Evolutionary conservation across 1,140 invertebrate genomes (phyloP).

Genomic region (Andricus grossulariae): DNA sequence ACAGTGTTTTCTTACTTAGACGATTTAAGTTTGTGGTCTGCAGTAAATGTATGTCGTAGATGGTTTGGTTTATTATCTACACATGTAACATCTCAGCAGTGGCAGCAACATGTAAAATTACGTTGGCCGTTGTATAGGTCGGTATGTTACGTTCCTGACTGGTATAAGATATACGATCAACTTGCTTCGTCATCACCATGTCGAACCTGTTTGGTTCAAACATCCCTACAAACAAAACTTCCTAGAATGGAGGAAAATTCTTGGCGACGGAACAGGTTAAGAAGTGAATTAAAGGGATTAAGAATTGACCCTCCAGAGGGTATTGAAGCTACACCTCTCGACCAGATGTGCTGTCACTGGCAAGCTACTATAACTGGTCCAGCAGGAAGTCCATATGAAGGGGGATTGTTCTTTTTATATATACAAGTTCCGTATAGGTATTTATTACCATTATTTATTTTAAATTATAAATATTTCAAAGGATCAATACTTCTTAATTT

Average conservation of each 20-base stretch:
- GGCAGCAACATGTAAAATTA: slow-evolving; percentile 84
- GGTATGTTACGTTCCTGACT: slow-evolving; percentile 83
- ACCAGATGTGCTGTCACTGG: slow-evolving; percentile 90
- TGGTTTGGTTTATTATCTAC: slow-evolving; percentile 88
- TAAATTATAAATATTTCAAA: slow-evolving; percentile 28
- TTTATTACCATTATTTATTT: slow-evolving; percentile 20
- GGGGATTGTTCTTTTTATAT: slow-evolving; percentile 95
- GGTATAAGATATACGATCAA: slow-evolving; percentile 83
- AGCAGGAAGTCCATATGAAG: slow-evolving; percentile 93
- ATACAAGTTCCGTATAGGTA: slow-evolving; percentile 89
- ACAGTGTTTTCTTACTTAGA: slow-evolving; percentile 93
- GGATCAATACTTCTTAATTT: slow-evolving; percentile 29
- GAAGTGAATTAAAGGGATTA: slow-evolving; percentile 85
- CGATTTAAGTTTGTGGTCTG: slow-evolving; percentile 92
- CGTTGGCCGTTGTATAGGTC: slow-evolving; percentile 91
- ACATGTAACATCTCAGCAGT: slow-evolving; percentile 84
- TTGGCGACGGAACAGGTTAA: slow-evolving; percentile 84
- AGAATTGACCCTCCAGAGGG: slow-evolving; percentile 91
- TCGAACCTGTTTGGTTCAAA: slow-evolving; percentile 88
- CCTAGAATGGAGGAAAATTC: slow-evolving; percentile 81
- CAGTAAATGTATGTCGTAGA: slow-evolving; percentile 89
- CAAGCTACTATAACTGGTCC: slow-evolving; percentile 94
- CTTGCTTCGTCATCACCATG: slow-evolving; percentile 79
- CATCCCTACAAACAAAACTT: slow-evolving; percentile 80
- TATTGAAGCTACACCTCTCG: slow-evolving; percentile 91